Base-by-base conservation (phyloP, 1,140 invertebrate genomes). In the Cydia pomonella region DNA sequence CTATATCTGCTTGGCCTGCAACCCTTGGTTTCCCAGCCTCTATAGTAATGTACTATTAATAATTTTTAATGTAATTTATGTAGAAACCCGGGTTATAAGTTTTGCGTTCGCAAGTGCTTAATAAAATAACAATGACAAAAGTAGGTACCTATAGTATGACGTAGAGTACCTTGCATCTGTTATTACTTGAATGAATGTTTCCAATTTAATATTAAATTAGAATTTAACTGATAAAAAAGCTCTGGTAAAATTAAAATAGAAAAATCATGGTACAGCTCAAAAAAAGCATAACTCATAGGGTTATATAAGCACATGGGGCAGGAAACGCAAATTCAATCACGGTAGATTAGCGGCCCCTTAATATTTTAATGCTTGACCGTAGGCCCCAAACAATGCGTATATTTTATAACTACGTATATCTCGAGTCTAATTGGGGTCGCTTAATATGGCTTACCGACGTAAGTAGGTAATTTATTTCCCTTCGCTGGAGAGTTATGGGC, bases 371-470 rank as follows among this genome's bases (percentile, higher is more conserved):
- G 86, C 87, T 85, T 92, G 91, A 91, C 89, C 91, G 79, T 80
- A 91, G 90, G 74, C 71, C 53, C 82, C 80, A 82, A 84, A 88
- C 80, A 85, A 84, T 81, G 83, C 88, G 87, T 89, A 89, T 87
- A 87, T 86, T 87, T 89, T 86, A 83, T 85, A 84, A 84, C 80
- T 82, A 84, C 90, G 90, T 88, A 92, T 88, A 85, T 88, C 87
- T 86, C 82, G 85, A 77, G 78, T 83, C 88, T 92, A 92, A 92
- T 92, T 92, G 91, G 91, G 91, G 89, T 90, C 91, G 89, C 88
- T 89, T 92, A 90, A 92, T 92, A 91, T 91, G 89, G 91, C 91
- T 92, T 92, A 91, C 87, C 84, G 87, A 87, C 85, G 89, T 91
- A 92, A 92, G 91, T 91, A 86, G 84, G 87, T 92, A 88, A 92